Evolutionary conservation across 2,797 vertebrate genomes (phyloP), one percentile per base, ranked within the genome.

Genomic region (Pyrocephalus nanus): DNA sequence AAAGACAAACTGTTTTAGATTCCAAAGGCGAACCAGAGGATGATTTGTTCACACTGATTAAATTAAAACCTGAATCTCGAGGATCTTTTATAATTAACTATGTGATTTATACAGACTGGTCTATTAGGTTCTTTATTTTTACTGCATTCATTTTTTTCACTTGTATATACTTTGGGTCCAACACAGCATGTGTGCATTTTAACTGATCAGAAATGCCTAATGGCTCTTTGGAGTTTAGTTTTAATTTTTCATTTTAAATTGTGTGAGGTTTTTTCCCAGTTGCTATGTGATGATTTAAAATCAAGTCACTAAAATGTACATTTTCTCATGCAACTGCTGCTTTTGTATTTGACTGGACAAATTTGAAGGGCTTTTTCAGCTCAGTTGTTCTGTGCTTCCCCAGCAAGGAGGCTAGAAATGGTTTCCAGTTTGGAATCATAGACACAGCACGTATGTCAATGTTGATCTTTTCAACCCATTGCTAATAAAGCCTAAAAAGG

Each of bases 391-490:
- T 43, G 48, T 73, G 42, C 34, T 92, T 90, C 57, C 82, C 53
- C 42, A 86, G 82, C 47, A 92, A 92, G 58, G 40, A 78, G 81
- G 45, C 30, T 54, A 64, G 53, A 90, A 92, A 76, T 20, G 27
- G 36, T 73, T 84, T 92, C 55, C 62, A 75, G 47, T 64, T 67
- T 66, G 67, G 53, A 73, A 92, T 88, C 62, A 86, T 20, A 42
- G 55, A 66, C 70, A 64, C 8, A 2, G 60, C 84, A 71, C 7
- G 1, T 76, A 66, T 84, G 79, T 84, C 88, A 92, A 67, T 74
- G 48, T 92, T 92, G 51, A 95, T 88, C 90, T 92, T 88, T 95
- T 84, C 91, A 92, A 88, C 53, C 62, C 62, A 43, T 74, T 84
- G 72, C 76, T 94, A 93, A 94, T 81, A 93, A 88, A 88, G 60